Conservation (phyloP, 2,113 vertebrate genomes). For the Macrotis lagotis region DNA sequence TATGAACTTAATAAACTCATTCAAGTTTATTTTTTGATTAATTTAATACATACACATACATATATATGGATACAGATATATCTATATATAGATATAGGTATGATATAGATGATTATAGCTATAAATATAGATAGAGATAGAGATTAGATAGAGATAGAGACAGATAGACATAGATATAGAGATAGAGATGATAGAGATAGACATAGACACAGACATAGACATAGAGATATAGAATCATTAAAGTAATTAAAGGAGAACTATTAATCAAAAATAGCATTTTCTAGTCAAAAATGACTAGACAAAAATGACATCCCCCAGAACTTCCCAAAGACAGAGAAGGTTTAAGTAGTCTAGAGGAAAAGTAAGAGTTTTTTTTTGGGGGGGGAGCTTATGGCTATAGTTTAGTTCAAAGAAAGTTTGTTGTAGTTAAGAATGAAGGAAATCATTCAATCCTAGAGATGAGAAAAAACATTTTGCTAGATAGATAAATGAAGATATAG, state of each 20-base stretch:
- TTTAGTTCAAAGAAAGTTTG: neutral
- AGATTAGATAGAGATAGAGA: too few relatives aligned
- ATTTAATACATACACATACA: too few relatives aligned
- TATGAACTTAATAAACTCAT: neutral
- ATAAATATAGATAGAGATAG: too few relatives aligned
- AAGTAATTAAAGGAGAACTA: neutral
- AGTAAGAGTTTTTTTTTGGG: neutral
- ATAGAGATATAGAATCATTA: too few relatives aligned
- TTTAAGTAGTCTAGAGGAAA: neutral
- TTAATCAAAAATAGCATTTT: neutral
- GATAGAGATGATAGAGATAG: too few relatives aligned
- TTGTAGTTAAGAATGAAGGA: neutral
- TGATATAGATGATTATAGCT: too few relatives aligned
- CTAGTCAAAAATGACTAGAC: neutral
- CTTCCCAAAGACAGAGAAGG: neutral
- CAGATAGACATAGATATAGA: too few relatives aligned
- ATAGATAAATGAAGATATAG: neutral
- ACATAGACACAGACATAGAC: too few relatives aligned
- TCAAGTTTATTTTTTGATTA: neutral
- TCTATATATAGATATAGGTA: too few relatives aligned
- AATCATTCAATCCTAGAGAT: neutral
- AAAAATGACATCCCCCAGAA: neutral
- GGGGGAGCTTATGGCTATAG: neutral
- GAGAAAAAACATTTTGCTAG: neutral
- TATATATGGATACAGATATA: too few relatives aligned